These are phyloP conservation scores for Cryptus armator DNA, from an alignment of 2,888 invertebrate species.

Conservation along the genomic window DNA sequence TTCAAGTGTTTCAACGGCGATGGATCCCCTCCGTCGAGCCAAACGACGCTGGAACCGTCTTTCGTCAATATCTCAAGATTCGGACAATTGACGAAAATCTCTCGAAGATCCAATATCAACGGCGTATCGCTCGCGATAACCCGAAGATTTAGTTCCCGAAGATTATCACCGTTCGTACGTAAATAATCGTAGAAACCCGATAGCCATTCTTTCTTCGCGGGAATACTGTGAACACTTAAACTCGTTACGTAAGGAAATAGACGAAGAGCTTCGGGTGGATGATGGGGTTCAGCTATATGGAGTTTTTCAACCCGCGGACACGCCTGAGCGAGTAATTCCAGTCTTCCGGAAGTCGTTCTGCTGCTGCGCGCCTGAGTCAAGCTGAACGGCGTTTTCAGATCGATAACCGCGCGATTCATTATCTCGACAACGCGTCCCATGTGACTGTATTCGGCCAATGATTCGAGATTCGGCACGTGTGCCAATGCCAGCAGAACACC, in stretches of 20 bases:
- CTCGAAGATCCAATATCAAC: slow-evolving; percentile 80
- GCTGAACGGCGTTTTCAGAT: slow-evolving; percentile 79
- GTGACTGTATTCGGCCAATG: slow-evolving; percentile 84
- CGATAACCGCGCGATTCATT: slow-evolving; percentile 79
- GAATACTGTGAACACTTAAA: slow-evolving; percentile 82
- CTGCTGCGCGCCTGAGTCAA: slow-evolving; percentile 82
- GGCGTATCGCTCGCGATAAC: slow-evolving; percentile 78
- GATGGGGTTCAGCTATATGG: slow-evolving; percentile 83
- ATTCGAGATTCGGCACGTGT: slow-evolving; percentile 83
- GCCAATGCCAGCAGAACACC: slow-evolving; percentile 83
- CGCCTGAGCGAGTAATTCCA: slow-evolving; percentile 83
- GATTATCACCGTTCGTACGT: slow-evolving; percentile 79
- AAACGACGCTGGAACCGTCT: slow-evolving; percentile 82
- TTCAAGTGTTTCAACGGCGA: slow-evolving; percentile 75
- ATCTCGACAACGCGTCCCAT: slow-evolving; percentile 84
- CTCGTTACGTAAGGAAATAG: slow-evolving; percentile 82
- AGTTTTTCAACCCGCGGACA: slow-evolving; percentile 83
- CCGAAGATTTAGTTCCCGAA: slow-evolving; percentile 82
- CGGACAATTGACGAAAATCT: slow-evolving; percentile 80
- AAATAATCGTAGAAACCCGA: slow-evolving; percentile 83
- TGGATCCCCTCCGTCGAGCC: slow-evolving; percentile 78
- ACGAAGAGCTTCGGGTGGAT: slow-evolving; percentile 81
- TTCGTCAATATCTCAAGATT: slow-evolving; percentile 81
- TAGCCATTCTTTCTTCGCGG: slow-evolving; percentile 82
- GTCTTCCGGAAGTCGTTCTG: slow-evolving; percentile 80